These are phyloP conservation scores for Bombus waltoni DNA, from an alignment of 1,140 invertebrate genomes.

Conservation along the genomic window DNA sequence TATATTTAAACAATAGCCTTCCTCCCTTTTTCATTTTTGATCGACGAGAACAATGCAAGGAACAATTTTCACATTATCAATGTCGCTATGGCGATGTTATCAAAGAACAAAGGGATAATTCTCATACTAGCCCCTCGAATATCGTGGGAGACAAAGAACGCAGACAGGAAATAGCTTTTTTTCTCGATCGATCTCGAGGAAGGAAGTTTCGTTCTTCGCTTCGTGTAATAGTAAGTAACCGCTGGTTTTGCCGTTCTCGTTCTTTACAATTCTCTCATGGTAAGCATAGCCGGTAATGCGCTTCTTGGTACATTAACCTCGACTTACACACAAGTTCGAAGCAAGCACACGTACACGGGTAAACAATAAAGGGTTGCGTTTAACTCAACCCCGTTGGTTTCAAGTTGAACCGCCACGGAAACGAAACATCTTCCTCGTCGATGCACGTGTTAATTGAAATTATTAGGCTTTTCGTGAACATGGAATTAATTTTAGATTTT, in stretches of 20 bases:
- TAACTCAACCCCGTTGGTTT: background rate
- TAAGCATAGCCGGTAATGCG: slow-evolving; percentile 76
- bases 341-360: slow-evolving; percentile 30
- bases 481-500: background rate
- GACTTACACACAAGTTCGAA: slow-evolving; percentile 37
- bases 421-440: slow-evolving; percentile 52
- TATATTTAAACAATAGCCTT: too few species aligned
- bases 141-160: background rate
- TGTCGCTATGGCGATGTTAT: background rate
- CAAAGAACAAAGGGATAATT: background rate
- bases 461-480: background rate
- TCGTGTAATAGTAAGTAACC: slow-evolving; percentile 20
- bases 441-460: slow-evolving; percentile 45
- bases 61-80: background rate
- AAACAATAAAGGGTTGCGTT: slow-evolving; percentile 56
- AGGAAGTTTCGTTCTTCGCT: slow-evolving; percentile 6
- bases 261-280: slow-evolving; percentile 63
- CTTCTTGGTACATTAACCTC: slow-evolving; percentile 80
- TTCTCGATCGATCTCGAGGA: slow-evolving; percentile 21
- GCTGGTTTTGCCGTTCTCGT: slow-evolving; percentile 51
- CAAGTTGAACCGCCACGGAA: slow-evolving; percentile 29
- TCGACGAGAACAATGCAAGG: background rate
- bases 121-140: background rate
- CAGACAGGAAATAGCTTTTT: background rate
- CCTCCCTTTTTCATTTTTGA: background rate